Evolutionary conservation across 2,113 vertebrate genomes (phyloP), one percentile per base, ranked within the genome.

Genomic region (Pteruthius melanotis): DNA sequence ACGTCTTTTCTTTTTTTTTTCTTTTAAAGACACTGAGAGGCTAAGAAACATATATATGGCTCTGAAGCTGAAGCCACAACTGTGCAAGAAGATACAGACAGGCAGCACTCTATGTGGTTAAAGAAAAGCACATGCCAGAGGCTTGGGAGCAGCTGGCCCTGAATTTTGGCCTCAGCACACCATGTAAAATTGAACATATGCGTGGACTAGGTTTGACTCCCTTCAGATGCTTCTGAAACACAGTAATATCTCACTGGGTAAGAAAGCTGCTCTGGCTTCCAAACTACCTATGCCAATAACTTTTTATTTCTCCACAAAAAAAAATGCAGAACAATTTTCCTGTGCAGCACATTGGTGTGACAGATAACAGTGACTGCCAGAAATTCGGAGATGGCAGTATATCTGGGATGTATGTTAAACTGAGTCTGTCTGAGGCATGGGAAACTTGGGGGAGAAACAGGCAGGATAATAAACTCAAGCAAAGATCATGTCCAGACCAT

Each of bases 131-230:
- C 85, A 79, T 92, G 92, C 80, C 72, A 87, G 79, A 94, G 88
- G 16, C 60, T 88, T 65, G 14, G 83, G 68, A 96, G 76, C 92
- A 96, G 94, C 93, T 95, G 94, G 93, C 83, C 86, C 88, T 1
- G 4, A 87, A 59, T 95, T 93, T 93, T 96, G 95, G 93, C 94
- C 90, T 95, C 61, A 60, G 45, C 45, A 65, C 86, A 60, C n/a
- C 70, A 86, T 76, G 80, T 93, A 94, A 96, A 96, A 95, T 69
- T 90, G 90, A 96, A 95, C 96, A 95, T 95, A 83, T 94, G 86
- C 20, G 45, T 89, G 86, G 88, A 96, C 88, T 90, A 60, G 31
- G 40, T 83, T 81, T 94, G 94, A 96, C 92, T 96, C 86, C 44
- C 69, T 88, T 95, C 91, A 94, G 83, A 91, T 91, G 90, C 87